phyloP scores from a whole-genome alignment of 1,140 invertebrate species.

The Heterodera carotae region DNA sequence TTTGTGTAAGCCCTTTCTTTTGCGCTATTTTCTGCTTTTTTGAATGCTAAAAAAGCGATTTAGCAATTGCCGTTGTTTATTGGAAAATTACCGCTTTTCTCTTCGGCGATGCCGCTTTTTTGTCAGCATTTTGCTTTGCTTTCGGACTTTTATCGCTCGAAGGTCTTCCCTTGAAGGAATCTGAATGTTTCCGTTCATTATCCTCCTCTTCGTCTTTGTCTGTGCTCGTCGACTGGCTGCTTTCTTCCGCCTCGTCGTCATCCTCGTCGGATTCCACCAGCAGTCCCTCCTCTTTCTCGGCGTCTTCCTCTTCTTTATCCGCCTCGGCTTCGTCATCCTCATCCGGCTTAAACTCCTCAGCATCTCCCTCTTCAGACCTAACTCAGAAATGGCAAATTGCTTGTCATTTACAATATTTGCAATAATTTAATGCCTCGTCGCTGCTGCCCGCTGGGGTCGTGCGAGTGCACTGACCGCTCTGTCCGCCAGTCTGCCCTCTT shows the following conservation, averaged over 20 bases:
- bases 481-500: slow-evolving; percentile 11
- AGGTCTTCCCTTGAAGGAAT: slow-evolving; percentile 11
- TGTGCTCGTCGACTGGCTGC: neutral
- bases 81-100: neutral
- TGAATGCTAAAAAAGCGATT: neutral
- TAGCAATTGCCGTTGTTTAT: neutral
- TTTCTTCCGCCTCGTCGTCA: slow-evolving; percentile 18
- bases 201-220: slow-evolving; percentile 41
- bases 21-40: neutral
- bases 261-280: slow-evolving; percentile 24
- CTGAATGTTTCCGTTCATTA: slow-evolving; percentile 20
- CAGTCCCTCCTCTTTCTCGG: slow-evolving; percentile 12
- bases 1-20: neutral
- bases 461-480: slow-evolving; percentile 18
- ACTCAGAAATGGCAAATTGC: no score
- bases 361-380: slow-evolving; percentile 1
- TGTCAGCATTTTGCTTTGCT: neutral
- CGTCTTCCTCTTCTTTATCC: slow-evolving; percentile 26
- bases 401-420: no score
- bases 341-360: neutral
- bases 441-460: neutral
- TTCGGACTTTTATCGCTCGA: slow-evolving; percentile 8
- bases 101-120: neutral
- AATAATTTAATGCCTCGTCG: no score
- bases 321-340: slow-evolving; percentile 39